Evolutionary conservation across 2,888 invertebrate genomes (phyloP), one percentile per base, ranked within the genome.

Genomic region (Ochropleura leucogaster): DNA sequence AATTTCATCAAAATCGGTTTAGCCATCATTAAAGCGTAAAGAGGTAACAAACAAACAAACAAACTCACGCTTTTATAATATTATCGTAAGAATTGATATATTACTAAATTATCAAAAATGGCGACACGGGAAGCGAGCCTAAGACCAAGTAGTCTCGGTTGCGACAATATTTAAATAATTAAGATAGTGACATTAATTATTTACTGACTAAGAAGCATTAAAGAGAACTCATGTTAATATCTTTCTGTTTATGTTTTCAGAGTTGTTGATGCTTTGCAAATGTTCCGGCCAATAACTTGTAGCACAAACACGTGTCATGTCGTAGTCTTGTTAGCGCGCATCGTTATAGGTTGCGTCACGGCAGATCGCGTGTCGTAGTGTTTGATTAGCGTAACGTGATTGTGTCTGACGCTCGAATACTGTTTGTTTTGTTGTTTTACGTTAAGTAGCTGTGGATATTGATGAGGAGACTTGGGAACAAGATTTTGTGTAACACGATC

Each of bases 321-420:
- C 67, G 66, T 30, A 63, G 79, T 83, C 90, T 91, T 89, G 91
- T 92, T 90, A 91, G 78, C 57, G 59, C 72, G 73, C 82, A 80
- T 79, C 80, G 83, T 88, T 85, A 87, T 77, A 68, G 79, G 69
- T 69, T 49, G 18, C 74, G 75, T 77, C 91, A 92, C 93, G 93
- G 84, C 81, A 91, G 73, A 79, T 92, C 83, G 92, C 93, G 92
- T 92, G 92, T 59, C 84, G 55, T 18, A 20, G 57, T 84, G 83
- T 91, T 91, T 89, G 87, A 89, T 90, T 89, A 89, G 89, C 68
- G 80, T 68, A 80, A 66, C 55, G 51, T 80, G 74, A 86, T 86
- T 84, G 71, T 79, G 68, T 81, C 60, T 60, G 75, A 79, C 63
- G 77, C 66, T 63, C 63, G n/a, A 70, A 53, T 64, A 68, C 40